Conservation (phyloP, 2,113 vertebrate species). For the Ammospiza caudacuta region DNA sequence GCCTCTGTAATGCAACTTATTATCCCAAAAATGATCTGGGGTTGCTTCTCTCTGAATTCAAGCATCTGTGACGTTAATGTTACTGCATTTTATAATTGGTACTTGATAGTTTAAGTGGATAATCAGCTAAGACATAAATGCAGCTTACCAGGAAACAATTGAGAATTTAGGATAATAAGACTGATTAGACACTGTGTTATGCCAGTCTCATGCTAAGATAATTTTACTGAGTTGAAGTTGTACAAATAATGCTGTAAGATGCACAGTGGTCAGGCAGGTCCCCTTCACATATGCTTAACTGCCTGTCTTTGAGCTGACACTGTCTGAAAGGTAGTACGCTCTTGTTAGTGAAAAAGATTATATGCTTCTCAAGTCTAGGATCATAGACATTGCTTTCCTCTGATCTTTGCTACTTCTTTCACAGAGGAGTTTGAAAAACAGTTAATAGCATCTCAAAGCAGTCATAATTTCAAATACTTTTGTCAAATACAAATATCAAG, state of each 20-base stretch:
- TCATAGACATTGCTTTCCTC: not conserved
- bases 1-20: not conserved
- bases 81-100: constrained; percentile 63
- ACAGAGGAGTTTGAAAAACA: not conserved
- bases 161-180: constrained; percentile 64
- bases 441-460: not conserved
- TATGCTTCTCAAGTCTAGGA: not conserved
- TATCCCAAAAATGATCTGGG: not conserved
- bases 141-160: constrained; percentile 67
- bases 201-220: constrained; percentile 34
- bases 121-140: constrained; percentile 65
- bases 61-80: constrained; percentile 40
- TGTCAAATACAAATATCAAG: not conserved
- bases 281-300: not conserved
- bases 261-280: not conserved
- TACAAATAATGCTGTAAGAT: not conserved
- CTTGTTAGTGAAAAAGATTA: not conserved
- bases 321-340: not conserved
- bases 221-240: not conserved
- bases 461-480: not conserved
- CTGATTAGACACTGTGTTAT: constrained; percentile 23
- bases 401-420: not conserved
- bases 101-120: constrained; percentile 67
- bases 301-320: not conserved
- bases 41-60: not conserved